Evolutionary conservation across 1,140 invertebrate genomes (phyloP), one percentile per base, ranked within the genome.

Genomic region (Portunus trituberculatus): DNA sequence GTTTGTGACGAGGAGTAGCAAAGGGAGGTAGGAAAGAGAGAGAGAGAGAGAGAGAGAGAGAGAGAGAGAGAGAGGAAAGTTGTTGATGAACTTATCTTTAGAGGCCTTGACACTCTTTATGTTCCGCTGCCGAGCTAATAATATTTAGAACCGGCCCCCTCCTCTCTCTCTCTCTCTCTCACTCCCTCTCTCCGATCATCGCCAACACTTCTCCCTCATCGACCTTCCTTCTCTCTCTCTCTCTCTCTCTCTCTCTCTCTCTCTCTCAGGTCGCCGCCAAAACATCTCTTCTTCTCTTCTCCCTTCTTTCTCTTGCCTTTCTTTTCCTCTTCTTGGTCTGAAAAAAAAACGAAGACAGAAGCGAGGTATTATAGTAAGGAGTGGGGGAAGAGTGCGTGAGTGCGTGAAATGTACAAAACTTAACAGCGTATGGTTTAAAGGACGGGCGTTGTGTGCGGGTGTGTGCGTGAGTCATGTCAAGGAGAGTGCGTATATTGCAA

Each of bases 221-320:
- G 39, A 39, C 1, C 39, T 39, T 25, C 88, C 45, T n/a, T 90
- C 88, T 32, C 88, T 90, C 88, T 32, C 88, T 31, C 88, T 32
- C 12, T 90, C 29, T n/a, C 12, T 29, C 86, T 39, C 25, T 46
- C 28, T 7, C 32, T 90, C 88, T 32, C 88, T 90, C 88, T 32
- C 88, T 31, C 88, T 32, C 12, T 90, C 87, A 32, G 29, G 29
- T 20, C 46, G 31, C 46, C 88, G 31, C 88, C 46, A 31, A 39
- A 28, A 39, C 88, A 39, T 45, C 46, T 45, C 46, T 45, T 90
- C 88, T 90, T 90, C 46, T 31, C 46, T 45, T 90, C 88, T 32
- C 31, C 46, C 88, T 90, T 39, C 39, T 39, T 89, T 39, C 29
- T 28, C 39, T 28, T 89, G 7, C 29, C 87, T 89, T 28, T 89